These are phyloP conservation scores for Enteromius paludinosus DNA, from an alignment of 2,797 vertebrate species.

Conservation along the genomic window DNA sequence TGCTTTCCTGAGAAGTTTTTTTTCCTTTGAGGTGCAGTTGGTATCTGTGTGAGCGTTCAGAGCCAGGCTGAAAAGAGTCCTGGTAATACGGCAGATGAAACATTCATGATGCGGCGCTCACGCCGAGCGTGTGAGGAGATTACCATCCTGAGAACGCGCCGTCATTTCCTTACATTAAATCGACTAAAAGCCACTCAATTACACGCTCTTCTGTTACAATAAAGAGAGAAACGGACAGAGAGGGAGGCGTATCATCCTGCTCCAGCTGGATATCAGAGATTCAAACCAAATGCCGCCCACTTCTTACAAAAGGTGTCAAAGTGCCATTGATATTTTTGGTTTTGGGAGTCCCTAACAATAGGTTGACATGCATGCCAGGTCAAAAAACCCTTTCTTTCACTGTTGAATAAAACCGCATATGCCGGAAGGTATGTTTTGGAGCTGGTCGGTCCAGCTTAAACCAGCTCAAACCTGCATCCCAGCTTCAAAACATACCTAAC, in stretches of 20 bases:
- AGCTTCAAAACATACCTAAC: too few relatives aligned
- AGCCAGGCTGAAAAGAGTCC: conserved; percentile 10
- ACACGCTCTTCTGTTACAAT: conserved; percentile 34
- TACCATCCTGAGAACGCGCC: conserved; percentile 4
- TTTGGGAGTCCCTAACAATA: too few relatives aligned
- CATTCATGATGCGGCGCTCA: conserved; percentile 8
- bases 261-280: conserved; percentile 26
- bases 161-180: conserved; percentile 35
- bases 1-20: conserved; percentile 11
- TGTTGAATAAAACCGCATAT: too few relatives aligned
- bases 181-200: conserved; percentile 43
- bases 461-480: too few relatives aligned
- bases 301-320: neutral
- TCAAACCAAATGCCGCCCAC: neutral
- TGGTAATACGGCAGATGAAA: conserved; percentile 28
- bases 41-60: conserved; percentile 14
- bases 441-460: too few relatives aligned
- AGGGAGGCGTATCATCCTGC: conserved; percentile 1
- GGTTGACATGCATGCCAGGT: too few relatives aligned
- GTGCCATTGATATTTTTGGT: too few relatives aligned
- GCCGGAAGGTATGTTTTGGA: too few relatives aligned
- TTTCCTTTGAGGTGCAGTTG: conserved; percentile 20
- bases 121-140: conserved; percentile 28
- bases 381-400: too few relatives aligned
- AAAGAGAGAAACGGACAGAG: neutral